Percentiles rank a stretch among this genome's conserved stretches.
Conservation (phyloP, 1,140 invertebrate genomes). For the Cyclargus thomasi region DNA sequence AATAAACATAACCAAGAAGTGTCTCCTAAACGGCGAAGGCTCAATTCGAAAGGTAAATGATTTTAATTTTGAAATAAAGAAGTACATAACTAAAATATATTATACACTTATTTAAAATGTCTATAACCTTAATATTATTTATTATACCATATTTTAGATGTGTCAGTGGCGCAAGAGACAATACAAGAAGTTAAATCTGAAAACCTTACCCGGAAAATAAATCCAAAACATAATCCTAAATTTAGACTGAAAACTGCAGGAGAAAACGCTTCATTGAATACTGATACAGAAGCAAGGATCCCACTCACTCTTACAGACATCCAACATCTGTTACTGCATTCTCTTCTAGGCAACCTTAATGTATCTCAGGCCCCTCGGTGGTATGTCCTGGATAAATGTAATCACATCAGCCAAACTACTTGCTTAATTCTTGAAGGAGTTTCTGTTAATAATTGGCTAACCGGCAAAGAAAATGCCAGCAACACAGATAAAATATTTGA, state of each 20-base stretch:
- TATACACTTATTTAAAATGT: no score
- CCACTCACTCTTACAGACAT: constrained; percentile 89
- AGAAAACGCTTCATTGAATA: constrained; percentile 76
- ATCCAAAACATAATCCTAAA: constrained; percentile 64
- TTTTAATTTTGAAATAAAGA: neutral
- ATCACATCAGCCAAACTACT: constrained; percentile 81
- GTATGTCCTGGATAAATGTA: constrained; percentile 86
- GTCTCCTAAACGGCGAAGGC: neutral
- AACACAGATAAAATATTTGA: constrained; percentile 77
- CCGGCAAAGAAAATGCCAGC: constrained; percentile 79
- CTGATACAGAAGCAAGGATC: constrained; percentile 75
- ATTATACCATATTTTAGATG: constrained; percentile 27
- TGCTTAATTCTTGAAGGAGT: constrained; percentile 87
- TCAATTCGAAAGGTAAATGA: neutral
- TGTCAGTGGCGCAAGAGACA: constrained; percentile 19
- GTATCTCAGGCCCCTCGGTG: constrained; percentile 83
- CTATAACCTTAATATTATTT: neutral
- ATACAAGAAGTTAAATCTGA: constrained; percentile 22
- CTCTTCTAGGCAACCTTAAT: constrained; percentile 82
- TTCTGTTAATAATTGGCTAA: constrained; percentile 82
- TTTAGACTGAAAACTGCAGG: constrained; percentile 78
- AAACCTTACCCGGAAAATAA: constrained; percentile 20
- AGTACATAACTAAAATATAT: no score
- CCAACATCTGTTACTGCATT: constrained; percentile 87
- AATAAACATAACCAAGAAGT: constrained; percentile 5